Percentiles rank a stretch among this genome's conserved stretches.
Evolutionary conservation across 2,797 vertebrate species (phyloP).

Genomic region (Octomys mimax): DNA sequence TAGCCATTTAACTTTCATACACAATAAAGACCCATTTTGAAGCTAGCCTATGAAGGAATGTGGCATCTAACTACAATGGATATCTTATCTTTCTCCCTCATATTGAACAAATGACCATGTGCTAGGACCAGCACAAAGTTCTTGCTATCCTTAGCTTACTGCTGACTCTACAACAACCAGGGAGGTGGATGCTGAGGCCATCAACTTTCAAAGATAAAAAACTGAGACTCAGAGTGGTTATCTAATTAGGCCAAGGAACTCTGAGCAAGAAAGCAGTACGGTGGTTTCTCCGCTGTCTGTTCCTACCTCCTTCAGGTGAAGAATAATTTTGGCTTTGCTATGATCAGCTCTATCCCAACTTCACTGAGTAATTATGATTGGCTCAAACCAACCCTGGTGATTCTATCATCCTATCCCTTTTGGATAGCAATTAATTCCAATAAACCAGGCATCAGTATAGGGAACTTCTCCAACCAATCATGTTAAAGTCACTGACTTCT

Average conservation of each 20-base stretch:
- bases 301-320: background rate
- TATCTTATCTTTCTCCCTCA: background rate
- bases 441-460: background rate
- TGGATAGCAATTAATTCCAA: background rate
- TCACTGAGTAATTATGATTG: background rate
- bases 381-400: background rate
- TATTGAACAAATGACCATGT: background rate
- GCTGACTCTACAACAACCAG: background rate
- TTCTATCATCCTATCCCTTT: background rate
- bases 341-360: background rate
- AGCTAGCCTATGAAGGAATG: background rate
- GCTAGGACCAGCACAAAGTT: background rate
- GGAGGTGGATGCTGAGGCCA: background rate
- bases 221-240: background rate
- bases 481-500: background rate
- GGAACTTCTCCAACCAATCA: background rate
- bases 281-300: fast-evolving
- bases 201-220: background rate
- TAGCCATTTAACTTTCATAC: background rate
- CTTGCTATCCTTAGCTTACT: background rate
- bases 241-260: background rate
- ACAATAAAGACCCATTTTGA: background rate
- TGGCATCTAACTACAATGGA: background rate
- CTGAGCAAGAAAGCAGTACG: background rate
- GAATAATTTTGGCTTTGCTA: background rate